phyloP scores from a whole-genome alignment of 2,888 invertebrate genomes.

The Athalia cordata region DNA sequence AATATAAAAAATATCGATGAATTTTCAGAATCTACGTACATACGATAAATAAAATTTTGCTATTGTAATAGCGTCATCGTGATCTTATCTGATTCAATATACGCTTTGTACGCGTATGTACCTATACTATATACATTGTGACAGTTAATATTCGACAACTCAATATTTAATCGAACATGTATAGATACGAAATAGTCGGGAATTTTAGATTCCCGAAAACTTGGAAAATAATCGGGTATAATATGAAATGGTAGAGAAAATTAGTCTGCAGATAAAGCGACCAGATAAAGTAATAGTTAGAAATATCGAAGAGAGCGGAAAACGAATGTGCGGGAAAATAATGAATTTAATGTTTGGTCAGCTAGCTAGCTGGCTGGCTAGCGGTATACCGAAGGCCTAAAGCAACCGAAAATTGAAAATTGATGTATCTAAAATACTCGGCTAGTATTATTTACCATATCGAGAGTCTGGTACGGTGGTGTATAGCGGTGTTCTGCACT shows the following conservation, averaged over 20 bases:
- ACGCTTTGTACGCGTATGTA: neutral
- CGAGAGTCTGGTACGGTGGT: neutral
- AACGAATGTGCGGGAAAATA: neutral
- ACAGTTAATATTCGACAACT: constrained; percentile 37
- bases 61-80: neutral
- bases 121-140: constrained; percentile 14
- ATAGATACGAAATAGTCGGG: no score
- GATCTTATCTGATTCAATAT: constrained; percentile 22
- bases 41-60: no score
- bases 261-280: no score
- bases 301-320: neutral
- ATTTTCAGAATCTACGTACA: no score
- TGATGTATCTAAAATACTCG: constrained; percentile 24
- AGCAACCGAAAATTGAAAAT: constrained; percentile 32
- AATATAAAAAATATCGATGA: no score
- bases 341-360: no score
- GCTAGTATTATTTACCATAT: constrained; percentile 5
- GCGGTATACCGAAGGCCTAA: neutral
- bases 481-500: constrained; percentile 55
- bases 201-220: no score
- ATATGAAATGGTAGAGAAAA: no score
- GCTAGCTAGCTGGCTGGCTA: neutral
- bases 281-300: no score
- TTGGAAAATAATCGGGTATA: no score
- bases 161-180: neutral